Base-by-base conservation (phyloP, 2,797 vertebrate species). In the Neoniphon sammara region DNA sequence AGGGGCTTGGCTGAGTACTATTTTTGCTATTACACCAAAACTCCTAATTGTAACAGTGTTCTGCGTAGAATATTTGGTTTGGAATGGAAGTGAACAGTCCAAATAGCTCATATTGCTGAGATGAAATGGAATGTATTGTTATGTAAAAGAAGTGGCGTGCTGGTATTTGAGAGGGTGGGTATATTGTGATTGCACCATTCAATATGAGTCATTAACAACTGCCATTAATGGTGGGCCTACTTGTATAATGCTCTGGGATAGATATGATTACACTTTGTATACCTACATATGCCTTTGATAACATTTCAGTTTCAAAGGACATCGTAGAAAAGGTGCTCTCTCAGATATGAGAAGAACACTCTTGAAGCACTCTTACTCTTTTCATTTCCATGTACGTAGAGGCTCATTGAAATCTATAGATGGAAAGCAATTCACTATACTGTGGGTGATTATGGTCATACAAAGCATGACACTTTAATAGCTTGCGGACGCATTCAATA, bases 1-100 rank as follows among this genome's bases (percentile, higher is more conserved):
- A 30, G 21, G 56, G 85, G 74, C 71, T 90, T 87, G 87, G 83
- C 87, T 44, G 67, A 75, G 73, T 54, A 53, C 39, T 59, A 1
- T 73, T 44, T 70, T 67, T 80, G 78, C 80, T 75, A 20, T 83
- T 83, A 77, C 7, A 76, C 82, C 68, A 82, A 79, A 85, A 61
- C 71, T 72, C 56, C 73, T 72, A 74, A 82, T 77, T 75, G 73
- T 20, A 75, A 60, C 36, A 64, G 18, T 34, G 30, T 21, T 85
- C 49, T 74, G 65, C n/a, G 30, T 42, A 66, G 10, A 68, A 17
- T 20, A 64, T 39, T 39, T 36, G 39, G 27, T 69, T 67, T 47
- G 5, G 62, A 59, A 82, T 73, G 21, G 49, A 70, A 31, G 55
- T 10, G 23, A 84, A 81, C 25, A 49, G 58, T n/a, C 81, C 57